Evolutionary conservation across 2,113 vertebrate species (phyloP).

Genomic region (Scolopax mira): DNA sequence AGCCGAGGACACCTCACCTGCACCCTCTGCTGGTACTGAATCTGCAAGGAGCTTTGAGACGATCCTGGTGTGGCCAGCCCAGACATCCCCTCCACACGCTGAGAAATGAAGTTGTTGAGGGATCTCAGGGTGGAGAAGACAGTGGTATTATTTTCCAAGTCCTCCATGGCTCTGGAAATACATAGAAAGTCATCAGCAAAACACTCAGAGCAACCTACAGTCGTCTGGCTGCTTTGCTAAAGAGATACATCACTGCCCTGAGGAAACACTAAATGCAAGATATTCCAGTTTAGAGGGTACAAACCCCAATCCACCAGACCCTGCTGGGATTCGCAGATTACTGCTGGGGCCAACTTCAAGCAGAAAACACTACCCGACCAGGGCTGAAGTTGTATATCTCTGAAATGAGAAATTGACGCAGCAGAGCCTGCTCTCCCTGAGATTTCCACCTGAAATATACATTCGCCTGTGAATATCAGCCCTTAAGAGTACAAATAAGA

Average conservation of each 20-base stretch:
- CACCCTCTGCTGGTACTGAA: slow-evolving; percentile 86
- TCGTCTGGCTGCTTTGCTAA: background rate
- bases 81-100: slow-evolving; percentile 64
- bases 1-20: slow-evolving; percentile 73
- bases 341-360: background rate
- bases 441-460: background rate
- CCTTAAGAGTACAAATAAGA: fast-evolving
- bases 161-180: slow-evolving; percentile 72
- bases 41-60: slow-evolving; percentile 73
- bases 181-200: background rate
- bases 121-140: slow-evolving; percentile 88
- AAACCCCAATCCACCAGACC: background rate
- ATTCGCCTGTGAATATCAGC: background rate
- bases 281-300: background rate
- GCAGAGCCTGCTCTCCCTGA: background rate
- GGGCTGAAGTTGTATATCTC: background rate
- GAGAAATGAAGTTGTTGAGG: slow-evolving; percentile 88
- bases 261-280: background rate
- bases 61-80: slow-evolving; percentile 9
- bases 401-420: background rate
- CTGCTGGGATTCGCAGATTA: background rate
- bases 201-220: background rate
- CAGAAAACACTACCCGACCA: background rate
- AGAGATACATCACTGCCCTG: background rate
- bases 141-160: slow-evolving; percentile 86